Conservation (phyloP, 1,140 invertebrate species). For the Antheraea pernyi region DNA sequence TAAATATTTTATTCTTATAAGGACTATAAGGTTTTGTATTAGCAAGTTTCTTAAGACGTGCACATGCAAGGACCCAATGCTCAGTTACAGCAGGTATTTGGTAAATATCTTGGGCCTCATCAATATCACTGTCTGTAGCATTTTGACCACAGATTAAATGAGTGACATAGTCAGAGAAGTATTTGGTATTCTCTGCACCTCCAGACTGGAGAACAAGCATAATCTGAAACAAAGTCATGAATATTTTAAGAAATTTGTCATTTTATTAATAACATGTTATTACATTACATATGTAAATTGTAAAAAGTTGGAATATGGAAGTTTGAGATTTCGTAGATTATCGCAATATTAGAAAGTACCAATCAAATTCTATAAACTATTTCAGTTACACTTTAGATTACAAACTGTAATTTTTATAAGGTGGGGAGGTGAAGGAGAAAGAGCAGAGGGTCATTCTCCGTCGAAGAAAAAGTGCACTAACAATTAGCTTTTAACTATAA, state of each 20-base stretch:
- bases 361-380: too few species aligned
- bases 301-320: too few species aligned
- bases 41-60: constrained; percentile 71
- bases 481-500: too few species aligned
- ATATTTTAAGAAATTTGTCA: neutral
- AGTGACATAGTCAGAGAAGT: constrained; percentile 93
- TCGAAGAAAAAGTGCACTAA: too few species aligned
- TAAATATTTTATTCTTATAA: constrained; percentile 83
- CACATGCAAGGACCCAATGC: constrained; percentile 90
- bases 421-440: too few species aligned
- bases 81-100: constrained; percentile 93
- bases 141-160: constrained; percentile 92
- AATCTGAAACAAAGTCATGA: constrained; percentile 81
- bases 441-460: too few species aligned
- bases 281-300: too few species aligned
- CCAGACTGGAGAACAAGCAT: constrained; percentile 87
- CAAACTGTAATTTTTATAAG: too few species aligned
- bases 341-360: too few species aligned
- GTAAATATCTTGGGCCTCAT: constrained; percentile 93
- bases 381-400: too few species aligned
- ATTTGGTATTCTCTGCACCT: constrained; percentile 90
- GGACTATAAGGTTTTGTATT: constrained; percentile 74
- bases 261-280: neutral
- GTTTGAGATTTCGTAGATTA: too few species aligned
- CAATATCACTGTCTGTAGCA: constrained; percentile 88